Percentiles rank a stretch among this genome's conserved stretches.
Conservation (phyloP, 2,113 vertebrate species). For the Pterocles burchelli region DNA sequence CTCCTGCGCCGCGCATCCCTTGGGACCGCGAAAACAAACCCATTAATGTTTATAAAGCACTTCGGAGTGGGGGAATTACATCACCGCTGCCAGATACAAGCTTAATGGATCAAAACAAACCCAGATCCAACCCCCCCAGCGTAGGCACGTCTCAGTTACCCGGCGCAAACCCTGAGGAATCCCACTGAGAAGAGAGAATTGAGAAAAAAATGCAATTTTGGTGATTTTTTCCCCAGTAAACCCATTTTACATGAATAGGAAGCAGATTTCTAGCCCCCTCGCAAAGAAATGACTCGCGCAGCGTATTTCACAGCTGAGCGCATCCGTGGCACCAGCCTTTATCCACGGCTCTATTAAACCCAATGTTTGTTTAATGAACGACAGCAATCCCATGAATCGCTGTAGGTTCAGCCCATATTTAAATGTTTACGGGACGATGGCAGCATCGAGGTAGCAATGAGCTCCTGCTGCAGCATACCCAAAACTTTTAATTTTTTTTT, state of each 20-base stretch:
- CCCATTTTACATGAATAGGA: slow-evolving; percentile 1
- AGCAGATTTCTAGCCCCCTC: slow-evolving; percentile 50
- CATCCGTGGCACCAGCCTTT: slow-evolving; percentile 51
- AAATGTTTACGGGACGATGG: neutral
- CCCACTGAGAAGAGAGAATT: slow-evolving; percentile 21
- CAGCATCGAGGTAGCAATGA: slow-evolving; percentile 52
- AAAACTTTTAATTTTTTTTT: neutral
- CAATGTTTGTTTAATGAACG: slow-evolving; percentile 66
- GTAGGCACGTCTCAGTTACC: neutral
- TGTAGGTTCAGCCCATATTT: neutral
- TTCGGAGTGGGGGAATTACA: slow-evolving; percentile 24
- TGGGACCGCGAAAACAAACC: neutral
- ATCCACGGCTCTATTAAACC: slow-evolving; percentile 42
- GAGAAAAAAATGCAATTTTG: slow-evolving; percentile 23
- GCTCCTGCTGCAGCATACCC: neutral
- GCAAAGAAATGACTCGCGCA: slow-evolving; percentile 19
- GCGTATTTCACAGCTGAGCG: slow-evolving; percentile 52
- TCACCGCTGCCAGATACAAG: neutral
- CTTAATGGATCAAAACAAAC: slow-evolving; percentile 38
- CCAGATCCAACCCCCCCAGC: neutral
- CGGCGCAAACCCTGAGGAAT: neutral
- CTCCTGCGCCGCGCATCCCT: neutral
- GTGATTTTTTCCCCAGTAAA: slow-evolving; percentile 17
- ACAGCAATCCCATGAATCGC: slow-evolving; percentile 15
- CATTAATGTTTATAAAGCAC: slow-evolving; percentile 26